Evolutionary conservation across 2,888 invertebrate species (phyloP).

Genomic region (Rotaria socialis): DNA sequence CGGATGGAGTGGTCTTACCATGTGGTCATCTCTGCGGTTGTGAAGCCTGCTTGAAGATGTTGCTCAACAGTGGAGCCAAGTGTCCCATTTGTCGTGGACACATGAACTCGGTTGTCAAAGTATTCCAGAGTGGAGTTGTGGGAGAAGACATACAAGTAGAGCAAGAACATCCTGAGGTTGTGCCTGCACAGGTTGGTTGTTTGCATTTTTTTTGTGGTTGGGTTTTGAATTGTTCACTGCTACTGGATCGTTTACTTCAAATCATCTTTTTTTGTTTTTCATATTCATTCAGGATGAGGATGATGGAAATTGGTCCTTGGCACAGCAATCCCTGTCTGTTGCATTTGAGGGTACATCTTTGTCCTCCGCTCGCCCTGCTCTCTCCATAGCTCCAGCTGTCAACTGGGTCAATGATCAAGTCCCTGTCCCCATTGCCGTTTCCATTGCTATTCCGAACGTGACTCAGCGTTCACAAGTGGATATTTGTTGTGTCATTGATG

Average conservation of each 20-base stretch:
- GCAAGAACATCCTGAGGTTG: neutral
- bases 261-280: constrained; percentile 7
- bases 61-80: neutral
- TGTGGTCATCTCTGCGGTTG: constrained; percentile 19
- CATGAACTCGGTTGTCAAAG: constrained; percentile 25
- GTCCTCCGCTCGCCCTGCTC: constrained; percentile 7
- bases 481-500: constrained; percentile 17
- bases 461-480: constrained; percentile 8
- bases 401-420: constrained; percentile 12
- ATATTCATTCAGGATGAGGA: constrained; percentile 5
- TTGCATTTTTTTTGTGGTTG: constrained; percentile 14
- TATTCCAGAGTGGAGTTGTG: constrained; percentile 5
- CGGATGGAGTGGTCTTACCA: constrained; percentile 11
- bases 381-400: neutral
- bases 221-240: neutral
- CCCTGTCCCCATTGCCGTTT: neutral
- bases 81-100: constrained; percentile 14
- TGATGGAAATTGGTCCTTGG: constrained; percentile 11
- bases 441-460: constrained; percentile 10
- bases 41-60: neutral
- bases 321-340: constrained; percentile 16
- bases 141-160: neutral
- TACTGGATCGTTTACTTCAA: neutral
- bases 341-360: neutral
- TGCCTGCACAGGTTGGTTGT: constrained; percentile 25